A percentile compares a stretch with the other conserved stretches of the same genome.
phyloP scores from a whole-genome alignment of 2,113 vertebrate genomes.

The Eulacestoma nigropectus region DNA sequence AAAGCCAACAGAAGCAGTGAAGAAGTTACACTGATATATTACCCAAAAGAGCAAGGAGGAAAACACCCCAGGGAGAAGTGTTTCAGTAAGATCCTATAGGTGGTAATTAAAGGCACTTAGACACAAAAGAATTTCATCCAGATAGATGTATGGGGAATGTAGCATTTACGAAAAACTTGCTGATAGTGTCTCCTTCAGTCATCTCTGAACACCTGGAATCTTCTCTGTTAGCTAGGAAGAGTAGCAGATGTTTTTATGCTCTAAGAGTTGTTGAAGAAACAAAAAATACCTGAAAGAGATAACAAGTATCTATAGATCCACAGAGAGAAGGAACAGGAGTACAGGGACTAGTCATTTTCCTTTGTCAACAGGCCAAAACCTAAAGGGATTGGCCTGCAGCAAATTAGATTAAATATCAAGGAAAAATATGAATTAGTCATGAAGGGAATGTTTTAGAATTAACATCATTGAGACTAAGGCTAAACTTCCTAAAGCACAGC shows the following conservation, averaged over 20 bases:
- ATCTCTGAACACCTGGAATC: not conserved
- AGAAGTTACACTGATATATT: not conserved
- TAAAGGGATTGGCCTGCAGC: not conserved
- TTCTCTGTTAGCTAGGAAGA: not conserved
- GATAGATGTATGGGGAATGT: not conserved
- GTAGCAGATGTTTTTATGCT: conserved; percentile 5
- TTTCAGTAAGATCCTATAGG: not conserved
- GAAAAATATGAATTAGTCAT: conserved; percentile 18
- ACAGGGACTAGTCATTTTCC: not conserved
- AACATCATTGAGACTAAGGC: not conserved
- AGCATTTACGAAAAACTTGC: not conserved
- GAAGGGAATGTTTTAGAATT: not conserved
- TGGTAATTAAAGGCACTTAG: not conserved
- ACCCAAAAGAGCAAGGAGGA: not conserved
- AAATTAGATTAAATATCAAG: conserved; percentile 32
- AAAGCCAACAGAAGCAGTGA: not conserved
- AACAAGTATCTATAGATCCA: not conserved
- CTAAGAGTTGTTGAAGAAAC: not conserved
- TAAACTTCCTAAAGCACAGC: conserved; percentile 1
- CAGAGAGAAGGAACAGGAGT: not conserved
- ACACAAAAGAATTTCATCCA: not conserved
- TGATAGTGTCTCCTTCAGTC: not conserved
- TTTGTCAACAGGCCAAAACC: conserved; percentile 1
- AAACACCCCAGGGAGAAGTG: not conserved
- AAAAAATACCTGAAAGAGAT: not conserved